Percentiles rank a stretch among this genome's conserved stretches.
phyloP scores from a whole-genome alignment of 1,140 invertebrate genomes.

The Heliconius nattereri region DNA sequence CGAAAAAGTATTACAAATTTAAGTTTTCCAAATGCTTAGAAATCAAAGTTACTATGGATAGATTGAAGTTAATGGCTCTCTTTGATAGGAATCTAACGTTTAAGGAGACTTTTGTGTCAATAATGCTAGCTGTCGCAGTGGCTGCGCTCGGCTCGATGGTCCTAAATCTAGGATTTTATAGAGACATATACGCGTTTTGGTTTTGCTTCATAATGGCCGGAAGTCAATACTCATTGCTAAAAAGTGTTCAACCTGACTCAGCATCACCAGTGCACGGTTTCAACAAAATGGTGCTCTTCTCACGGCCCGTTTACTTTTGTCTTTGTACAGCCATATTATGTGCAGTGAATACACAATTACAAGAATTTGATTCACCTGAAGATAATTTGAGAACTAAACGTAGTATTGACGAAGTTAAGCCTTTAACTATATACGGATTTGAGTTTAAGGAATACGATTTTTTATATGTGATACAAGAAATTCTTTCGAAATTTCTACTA shows the following conservation, averaged over 20 bases:
- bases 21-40: slow-evolving; percentile 86
- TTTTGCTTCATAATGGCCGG: slow-evolving; percentile 98
- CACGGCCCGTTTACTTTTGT: slow-evolving; percentile 97
- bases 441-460: slow-evolving; percentile 86
- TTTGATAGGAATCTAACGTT: slow-evolving; percentile 95
- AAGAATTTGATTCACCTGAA: slow-evolving; percentile 61
- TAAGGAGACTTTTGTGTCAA: slow-evolving; percentile 91
- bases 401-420: slow-evolving; percentile 57
- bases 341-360: slow-evolving; percentile 83
- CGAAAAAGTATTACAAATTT: slow-evolving; percentile 93
- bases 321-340: slow-evolving; percentile 90
- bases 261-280: slow-evolving; percentile 99
- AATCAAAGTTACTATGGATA: slow-evolving; percentile 93
- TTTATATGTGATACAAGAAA: slow-evolving; percentile 86
- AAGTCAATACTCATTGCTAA: slow-evolving; percentile 98
- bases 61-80: slow-evolving; percentile 94
- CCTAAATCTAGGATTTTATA: slow-evolving; percentile 92
- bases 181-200: slow-evolving; percentile 95
- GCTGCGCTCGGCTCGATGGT: slow-evolving; percentile 92
- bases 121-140: slow-evolving; percentile 92
- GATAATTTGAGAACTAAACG: slow-evolving; percentile 50
- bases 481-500: slow-evolving; percentile 90
- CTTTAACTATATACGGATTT: slow-evolving; percentile 88
- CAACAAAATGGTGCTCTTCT: slow-evolving; percentile 97
- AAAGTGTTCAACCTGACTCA: slow-evolving; percentile 99